Conservation (phyloP, 1,140 invertebrate genomes). For the Aradophagus sp. region DNA sequence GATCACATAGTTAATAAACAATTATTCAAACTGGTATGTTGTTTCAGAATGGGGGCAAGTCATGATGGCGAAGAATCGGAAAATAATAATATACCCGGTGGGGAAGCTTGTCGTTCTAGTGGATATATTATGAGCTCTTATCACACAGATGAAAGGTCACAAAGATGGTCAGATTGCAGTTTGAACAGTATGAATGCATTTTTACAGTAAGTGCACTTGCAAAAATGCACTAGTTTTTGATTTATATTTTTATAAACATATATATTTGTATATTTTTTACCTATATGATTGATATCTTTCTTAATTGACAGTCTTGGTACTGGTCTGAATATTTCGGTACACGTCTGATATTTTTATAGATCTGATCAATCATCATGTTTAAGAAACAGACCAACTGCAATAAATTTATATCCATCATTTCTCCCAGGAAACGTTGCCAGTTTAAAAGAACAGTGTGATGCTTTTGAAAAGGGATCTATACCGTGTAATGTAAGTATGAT, state of each 20-base stretch:
- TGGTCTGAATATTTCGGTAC: too few species aligned
- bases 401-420: slow-evolving; percentile 10
- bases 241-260: too few species aligned
- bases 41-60: slow-evolving; percentile 10
- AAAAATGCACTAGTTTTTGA: background rate
- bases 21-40: too few species aligned
- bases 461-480: background rate
- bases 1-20: too few species aligned
- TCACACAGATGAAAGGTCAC: background rate
- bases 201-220: slow-evolving; percentile 9
- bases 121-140: slow-evolving; percentile 24
- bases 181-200: background rate
- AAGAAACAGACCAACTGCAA: slow-evolving; percentile 8
- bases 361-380: slow-evolving; percentile 1
- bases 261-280: too few species aligned
- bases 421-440: slow-evolving; percentile 10
- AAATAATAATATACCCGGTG: background rate
- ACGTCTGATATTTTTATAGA: too few species aligned
- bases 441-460: slow-evolving; percentile 16
- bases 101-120: slow-evolving; percentile 5
- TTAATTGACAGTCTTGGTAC: background rate
- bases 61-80: slow-evolving; percentile 1
- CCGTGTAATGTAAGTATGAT: slow-evolving; percentile 17
- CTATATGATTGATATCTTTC: too few species aligned
- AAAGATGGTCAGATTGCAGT: slow-evolving; percentile 17